phyloP scores from a whole-genome alignment of 2,113 vertebrate genomes.

The Carlito syrichta region DNA sequence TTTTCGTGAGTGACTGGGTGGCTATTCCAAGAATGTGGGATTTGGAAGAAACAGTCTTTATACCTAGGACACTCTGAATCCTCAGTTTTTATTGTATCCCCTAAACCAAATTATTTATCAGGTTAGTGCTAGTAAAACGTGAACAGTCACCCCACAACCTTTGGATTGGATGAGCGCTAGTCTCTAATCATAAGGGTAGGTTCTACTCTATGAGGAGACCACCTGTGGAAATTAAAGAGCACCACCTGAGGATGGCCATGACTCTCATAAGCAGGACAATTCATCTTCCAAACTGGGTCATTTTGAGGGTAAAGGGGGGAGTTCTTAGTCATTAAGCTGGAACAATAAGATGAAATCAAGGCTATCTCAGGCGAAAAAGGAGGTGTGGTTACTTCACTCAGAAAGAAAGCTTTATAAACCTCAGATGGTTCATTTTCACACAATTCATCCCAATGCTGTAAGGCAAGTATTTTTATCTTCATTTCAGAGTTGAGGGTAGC shows the following conservation, averaged over 20 bases:
- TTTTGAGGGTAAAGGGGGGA: not conserved
- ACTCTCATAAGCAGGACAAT: not conserved
- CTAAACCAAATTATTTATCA: not conserved
- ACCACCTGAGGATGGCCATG: not conserved
- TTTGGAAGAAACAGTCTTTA: not conserved
- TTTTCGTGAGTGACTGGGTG: not conserved
- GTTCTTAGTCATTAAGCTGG: not conserved
- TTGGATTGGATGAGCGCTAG: not conserved
- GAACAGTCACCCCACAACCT: not conserved
- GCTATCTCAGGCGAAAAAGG: not conserved
- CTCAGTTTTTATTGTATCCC: not conserved
- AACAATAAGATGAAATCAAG: not conserved
- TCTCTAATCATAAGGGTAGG: not conserved
- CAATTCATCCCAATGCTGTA: not conserved
- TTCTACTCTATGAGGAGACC: not conserved
- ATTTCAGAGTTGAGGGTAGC: not conserved
- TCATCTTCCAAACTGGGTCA: not conserved
- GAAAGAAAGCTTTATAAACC: not conserved
- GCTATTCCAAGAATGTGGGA: not conserved
- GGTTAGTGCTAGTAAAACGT: not conserved
- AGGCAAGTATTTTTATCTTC: not conserved
- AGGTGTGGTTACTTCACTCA: accelerated
- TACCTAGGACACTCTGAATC: not conserved
- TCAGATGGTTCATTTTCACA: not conserved
- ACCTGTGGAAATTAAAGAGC: not conserved